Evolutionary conservation across 2,113 vertebrate genomes (phyloP), one percentile per base, ranked within the genome.

Genomic region (Camelus bactrianus): DNA sequence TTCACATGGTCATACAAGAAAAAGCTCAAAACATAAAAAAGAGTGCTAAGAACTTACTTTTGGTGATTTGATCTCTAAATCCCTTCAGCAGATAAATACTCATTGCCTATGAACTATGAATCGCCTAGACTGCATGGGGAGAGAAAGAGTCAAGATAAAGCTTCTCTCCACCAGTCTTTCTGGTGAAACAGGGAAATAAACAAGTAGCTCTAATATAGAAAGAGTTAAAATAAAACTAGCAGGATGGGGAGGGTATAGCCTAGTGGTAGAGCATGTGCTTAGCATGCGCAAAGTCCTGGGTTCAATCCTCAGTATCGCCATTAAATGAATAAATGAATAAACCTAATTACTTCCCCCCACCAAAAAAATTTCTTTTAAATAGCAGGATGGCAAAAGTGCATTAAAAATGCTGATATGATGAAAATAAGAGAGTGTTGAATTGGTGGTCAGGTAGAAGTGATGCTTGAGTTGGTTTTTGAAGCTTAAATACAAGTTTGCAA

Each of bases 1-100:
- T 93, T 92, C 95, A 92, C 54, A 4, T 48, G 86, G 77, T 88
- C 96, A 42, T 79, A 79, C 48, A 92, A 92, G 38, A 98, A 96
- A 82, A 62, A 56, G 28, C 85, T 65, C 60, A 17, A 54, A 70
- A 65, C 72, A 62, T 2, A 79, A 94, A 81, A 95, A 93, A 91
- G 35, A 95, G 88, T 93, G 70, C 42, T 5, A 6, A 95, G 38
- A 6, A 72, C 88, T 58, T 73, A 88, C 58, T 91, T 95, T 82
- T 0, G 0, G 9, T 87, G 42, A 83, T 69, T 48, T 73, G 24
- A 3, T 95, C 97, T 95, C 58, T 20, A 46, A 26, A 42, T 54
- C 75, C 96, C 95, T 65, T 80, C 30, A 8, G 62, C 69, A 75
- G 54, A 73, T 9, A 75, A 60, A 69, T 8, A 12, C 72, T 30